Evolutionary conservation across 2,888 invertebrate species (phyloP).

Genomic region (Candidula unifasciata): DNA sequence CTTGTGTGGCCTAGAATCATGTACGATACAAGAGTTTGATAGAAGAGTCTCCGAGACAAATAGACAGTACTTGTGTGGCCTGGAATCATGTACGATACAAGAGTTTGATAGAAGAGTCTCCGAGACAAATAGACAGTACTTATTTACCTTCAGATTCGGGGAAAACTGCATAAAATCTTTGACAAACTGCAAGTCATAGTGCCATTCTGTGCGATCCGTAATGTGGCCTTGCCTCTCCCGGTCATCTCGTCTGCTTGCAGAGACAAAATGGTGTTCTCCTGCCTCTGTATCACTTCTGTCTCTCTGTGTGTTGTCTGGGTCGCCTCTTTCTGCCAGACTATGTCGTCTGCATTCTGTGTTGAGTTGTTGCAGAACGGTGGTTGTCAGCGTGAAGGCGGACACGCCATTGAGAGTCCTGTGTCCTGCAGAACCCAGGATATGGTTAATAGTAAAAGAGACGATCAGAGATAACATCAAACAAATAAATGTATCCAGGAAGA

Average conservation of each 20-base stretch:
- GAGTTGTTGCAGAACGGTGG: conserved; percentile 61
- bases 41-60: too few relatives aligned
- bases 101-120: too few relatives aligned
- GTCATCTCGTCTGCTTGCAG: background rate
- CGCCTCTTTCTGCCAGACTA: conserved; percentile 24
- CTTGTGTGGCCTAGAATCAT: too few relatives aligned
- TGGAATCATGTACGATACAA: too few relatives aligned
- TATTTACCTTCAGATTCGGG: conserved; percentile 49
- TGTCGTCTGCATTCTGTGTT: conserved; percentile 46
- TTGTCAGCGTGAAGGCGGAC: conserved; percentile 69
- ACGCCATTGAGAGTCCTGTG: conserved; percentile 69
- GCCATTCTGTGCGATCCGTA: conserved; percentile 46
- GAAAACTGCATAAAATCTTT: conserved; percentile 51
- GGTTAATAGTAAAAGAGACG: too few relatives aligned
- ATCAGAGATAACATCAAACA: too few relatives aligned
- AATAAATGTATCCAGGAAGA: too few relatives aligned
- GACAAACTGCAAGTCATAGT: conserved; percentile 49
- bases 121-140: too few relatives aligned
- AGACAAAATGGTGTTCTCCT: background rate
- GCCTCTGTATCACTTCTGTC: background rate
- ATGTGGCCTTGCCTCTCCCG: background rate
- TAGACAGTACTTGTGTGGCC: too few relatives aligned
- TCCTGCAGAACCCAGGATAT: conserved; percentile 56
- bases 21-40: too few relatives aligned
- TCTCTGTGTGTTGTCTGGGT: background rate